phyloP scores from a whole-genome alignment of 1,140 invertebrate genomes.

The Coenobita brevimanus region DNA sequence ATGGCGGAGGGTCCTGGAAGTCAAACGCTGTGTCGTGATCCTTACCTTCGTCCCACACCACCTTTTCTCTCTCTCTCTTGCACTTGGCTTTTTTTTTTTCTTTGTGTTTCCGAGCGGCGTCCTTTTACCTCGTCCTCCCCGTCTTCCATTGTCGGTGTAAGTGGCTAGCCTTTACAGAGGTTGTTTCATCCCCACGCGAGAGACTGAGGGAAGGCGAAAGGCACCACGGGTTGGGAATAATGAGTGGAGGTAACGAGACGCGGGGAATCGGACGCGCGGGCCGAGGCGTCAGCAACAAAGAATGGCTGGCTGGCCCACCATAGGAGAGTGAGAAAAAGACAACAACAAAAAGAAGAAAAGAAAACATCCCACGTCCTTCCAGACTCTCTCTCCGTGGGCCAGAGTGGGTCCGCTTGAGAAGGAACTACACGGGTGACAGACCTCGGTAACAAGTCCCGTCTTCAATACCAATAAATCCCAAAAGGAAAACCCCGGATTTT shows the following conservation, averaged over 20 bases:
- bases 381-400: constrained; percentile 2
- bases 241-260: background rate
- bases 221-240: too few relatives aligned
- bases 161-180: too few relatives aligned
- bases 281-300: too few relatives aligned
- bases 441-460: constrained; percentile 4
- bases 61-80: background rate
- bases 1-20: constrained; percentile 26
- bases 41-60: background rate
- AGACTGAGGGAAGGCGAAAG: too few relatives aligned
- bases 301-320: too few relatives aligned
- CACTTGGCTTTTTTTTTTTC: background rate
- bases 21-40: background rate
- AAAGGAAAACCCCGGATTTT: too few relatives aligned
- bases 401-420: background rate
- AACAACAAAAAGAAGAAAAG: constrained; percentile 34
- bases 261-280: too few relatives aligned
- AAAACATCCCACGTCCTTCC: constrained; percentile 32
- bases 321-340: constrained; percentile 18
- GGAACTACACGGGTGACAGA: background rate
- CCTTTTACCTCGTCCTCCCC: too few relatives aligned
- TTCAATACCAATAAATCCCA: background rate
- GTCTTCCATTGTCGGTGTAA: too few relatives aligned
- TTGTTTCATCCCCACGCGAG: too few relatives aligned
- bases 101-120: too few relatives aligned